Base-by-base conservation (phyloP, 2,797 vertebrate species). In the Brachyrhaphis roseni region DNA sequence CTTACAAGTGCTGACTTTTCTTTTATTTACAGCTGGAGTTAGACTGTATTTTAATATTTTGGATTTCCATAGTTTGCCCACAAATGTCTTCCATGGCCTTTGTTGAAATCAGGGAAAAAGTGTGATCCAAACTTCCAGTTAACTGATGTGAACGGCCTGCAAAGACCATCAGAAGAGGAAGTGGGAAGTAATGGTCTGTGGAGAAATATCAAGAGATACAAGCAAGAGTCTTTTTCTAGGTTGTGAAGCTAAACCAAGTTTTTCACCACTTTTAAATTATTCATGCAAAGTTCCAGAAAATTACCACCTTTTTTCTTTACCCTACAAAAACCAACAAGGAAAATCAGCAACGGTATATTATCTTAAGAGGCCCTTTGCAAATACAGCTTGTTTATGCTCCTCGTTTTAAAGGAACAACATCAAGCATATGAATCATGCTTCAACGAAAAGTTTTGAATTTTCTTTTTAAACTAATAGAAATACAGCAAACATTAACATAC, bases 1-100 rank as follows among this genome's bases (percentile, higher is more conserved):
- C 84, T 89, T 53, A 55, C 78, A 72, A 64, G 39, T 78, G 76
- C 81, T 85, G 79, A 46, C 13, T 72, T 71, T 46, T 45, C 68
- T 45, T 45, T 72, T 46, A 46, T 81, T 78, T 72, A 53, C 82
- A 76, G 70, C 45, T 64, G 55, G 49, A 70, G 78, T 59, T 72
- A 79, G 46, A 71, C 55, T 75, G 73, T 68, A 20, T 81, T 51
- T 51, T 62, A 49, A 47, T 53, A 18, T 28, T 43, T 36, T 84
- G 78, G 83, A 75, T 70, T 81, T n/a, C 26, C 39, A 0, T 23
- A 85, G 78, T 85, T 57, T 36, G 51, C 39, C 64, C 11, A 28
- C 74, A 77, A 34, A 51, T 74, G 36, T 47, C 76, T 76, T 87
- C 83, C 26, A 36, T 55, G 68, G 16, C 57, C 36, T 70, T 77